Percentiles rank a stretch among this genome's conserved stretches.
phyloP scores from a whole-genome alignment of 2,888 invertebrate genomes.

The Sinotaia quadrata region DNA sequence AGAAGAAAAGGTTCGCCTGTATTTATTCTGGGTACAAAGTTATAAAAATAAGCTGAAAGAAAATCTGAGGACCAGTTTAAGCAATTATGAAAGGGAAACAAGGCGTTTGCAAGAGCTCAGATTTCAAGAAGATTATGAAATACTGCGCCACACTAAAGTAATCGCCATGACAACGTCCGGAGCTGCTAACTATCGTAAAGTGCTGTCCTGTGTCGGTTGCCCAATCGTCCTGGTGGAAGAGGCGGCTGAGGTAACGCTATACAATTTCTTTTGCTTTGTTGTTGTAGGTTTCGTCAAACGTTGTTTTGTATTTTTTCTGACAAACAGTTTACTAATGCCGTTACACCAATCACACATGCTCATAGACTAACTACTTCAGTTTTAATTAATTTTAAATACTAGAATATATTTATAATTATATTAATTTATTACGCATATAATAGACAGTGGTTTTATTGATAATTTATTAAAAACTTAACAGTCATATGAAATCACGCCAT shows the following conservation, averaged over 20 bases:
- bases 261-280: too few species aligned
- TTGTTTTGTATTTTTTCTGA: too few species aligned
- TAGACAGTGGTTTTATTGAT: too few species aligned
- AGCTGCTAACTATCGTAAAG: conserved; percentile 59
- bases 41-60: conserved; percentile 40
- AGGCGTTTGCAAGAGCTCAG: conserved; percentile 41
- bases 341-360: too few species aligned
- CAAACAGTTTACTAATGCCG: too few species aligned
- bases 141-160: conserved; percentile 52
- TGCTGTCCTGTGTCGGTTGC: conserved; percentile 64
- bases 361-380: too few species aligned
- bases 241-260: conserved; percentile 79
- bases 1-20: conserved; percentile 18
- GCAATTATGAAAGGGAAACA: conserved; percentile 38
- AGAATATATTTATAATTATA: too few species aligned
- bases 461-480: too few species aligned
- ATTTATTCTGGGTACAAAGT: conserved; percentile 63
- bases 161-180: conserved; percentile 70
- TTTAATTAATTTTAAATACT: too few species aligned
- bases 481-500: too few species aligned
- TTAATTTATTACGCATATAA: too few species aligned
- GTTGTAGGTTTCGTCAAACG: too few species aligned
- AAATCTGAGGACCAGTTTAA: conserved; percentile 33
- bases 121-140: conserved; percentile 45
- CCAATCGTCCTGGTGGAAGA: conserved; percentile 81